phyloP scores from a whole-genome alignment of 2,113 vertebrate genomes.

The Ploceus nigricollis region DNA sequence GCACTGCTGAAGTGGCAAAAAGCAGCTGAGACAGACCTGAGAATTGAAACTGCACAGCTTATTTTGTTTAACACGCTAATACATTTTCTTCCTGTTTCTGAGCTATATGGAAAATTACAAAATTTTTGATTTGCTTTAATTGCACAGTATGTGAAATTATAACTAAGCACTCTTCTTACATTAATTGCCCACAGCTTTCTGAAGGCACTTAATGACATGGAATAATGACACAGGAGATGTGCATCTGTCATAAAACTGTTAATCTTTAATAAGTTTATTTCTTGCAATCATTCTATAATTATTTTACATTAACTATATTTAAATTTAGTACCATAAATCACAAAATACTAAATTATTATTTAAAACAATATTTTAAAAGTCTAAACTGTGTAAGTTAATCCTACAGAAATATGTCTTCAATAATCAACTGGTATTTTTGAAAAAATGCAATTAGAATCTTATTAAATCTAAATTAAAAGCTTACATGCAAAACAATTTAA shows the following conservation, averaged over 20 bases:
- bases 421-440: not conserved
- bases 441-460: slow-evolving; percentile 53
- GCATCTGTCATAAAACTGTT: not conserved
- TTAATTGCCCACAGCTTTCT: not conserved
- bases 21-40: not conserved
- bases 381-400: slow-evolving; percentile 14
- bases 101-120: not conserved
- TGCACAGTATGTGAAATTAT: not conserved
- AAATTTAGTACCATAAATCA: slow-evolving; percentile 30
- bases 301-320: not conserved
- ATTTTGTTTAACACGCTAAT: not conserved
- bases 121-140: not conserved
- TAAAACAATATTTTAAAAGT: slow-evolving; percentile 41
- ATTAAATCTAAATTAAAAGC: slow-evolving; percentile 68
- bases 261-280: not conserved
- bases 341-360: slow-evolving; percentile 15
- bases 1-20: not conserved
- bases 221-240: not conserved
- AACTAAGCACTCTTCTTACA: not conserved
- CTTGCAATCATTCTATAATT: slow-evolving; percentile 1
- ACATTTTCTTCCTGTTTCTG: not conserved
- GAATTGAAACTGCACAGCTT: not conserved
- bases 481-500: slow-evolving; percentile 43
- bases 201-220: not conserved
- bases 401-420: slow-evolving; percentile 47